These are phyloP conservation scores for Anoura caudifer DNA, from an alignment of 2,113 vertebrate species.

Conservation along the genomic window DNA sequence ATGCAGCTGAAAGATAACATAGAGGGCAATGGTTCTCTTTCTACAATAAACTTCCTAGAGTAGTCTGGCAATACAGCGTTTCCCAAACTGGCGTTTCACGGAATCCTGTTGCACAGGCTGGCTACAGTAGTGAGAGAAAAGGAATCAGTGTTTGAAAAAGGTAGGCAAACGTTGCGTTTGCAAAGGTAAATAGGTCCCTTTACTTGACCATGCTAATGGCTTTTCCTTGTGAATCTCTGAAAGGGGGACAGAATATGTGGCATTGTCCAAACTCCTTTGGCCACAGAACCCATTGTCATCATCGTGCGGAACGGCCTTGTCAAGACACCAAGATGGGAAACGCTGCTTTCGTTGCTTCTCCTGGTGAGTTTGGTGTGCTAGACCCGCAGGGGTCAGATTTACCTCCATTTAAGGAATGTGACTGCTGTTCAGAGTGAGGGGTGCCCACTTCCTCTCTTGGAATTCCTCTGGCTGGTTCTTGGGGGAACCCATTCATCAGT, in stretches of 20 bases:
- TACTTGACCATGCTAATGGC: background rate
- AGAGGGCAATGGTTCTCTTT: background rate
- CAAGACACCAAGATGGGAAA: background rate
- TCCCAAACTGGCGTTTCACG: background rate
- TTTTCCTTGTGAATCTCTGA: background rate
- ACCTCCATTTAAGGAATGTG: background rate
- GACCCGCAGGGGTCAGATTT: background rate
- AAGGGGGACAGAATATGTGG: background rate
- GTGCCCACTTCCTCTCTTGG: background rate
- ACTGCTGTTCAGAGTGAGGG: background rate
- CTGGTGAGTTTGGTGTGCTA: background rate
- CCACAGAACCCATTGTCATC: background rate
- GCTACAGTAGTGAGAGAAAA: background rate
- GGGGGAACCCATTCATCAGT: background rate
- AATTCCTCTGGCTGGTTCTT: background rate
- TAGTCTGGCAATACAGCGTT: background rate
- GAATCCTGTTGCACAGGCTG: background rate
- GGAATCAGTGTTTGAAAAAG: background rate
- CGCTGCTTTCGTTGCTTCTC: background rate
- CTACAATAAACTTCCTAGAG: background rate
- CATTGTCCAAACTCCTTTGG: background rate
- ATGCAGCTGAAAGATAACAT: background rate
- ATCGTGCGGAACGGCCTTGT: background rate
- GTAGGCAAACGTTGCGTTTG: background rate
- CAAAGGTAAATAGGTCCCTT: background rate